Base-by-base conservation (phyloP, 2,113 vertebrate species). In the Platichthys flesus region DNA sequence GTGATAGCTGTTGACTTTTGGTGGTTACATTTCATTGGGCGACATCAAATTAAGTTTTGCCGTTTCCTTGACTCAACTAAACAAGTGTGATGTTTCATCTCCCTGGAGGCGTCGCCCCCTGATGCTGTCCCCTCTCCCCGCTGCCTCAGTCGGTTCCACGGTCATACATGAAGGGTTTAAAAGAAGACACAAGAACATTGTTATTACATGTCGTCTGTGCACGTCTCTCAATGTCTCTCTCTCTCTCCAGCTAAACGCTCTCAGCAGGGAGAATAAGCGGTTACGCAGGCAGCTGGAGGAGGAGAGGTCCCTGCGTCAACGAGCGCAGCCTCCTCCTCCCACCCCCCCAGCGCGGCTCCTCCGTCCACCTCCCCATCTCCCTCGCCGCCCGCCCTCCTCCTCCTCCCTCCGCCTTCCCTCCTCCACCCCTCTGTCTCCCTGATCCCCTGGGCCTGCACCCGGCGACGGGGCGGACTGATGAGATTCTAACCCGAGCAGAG, bases 221-320 rank as follows among this genome's bases (percentile, higher is more conserved):
- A 31, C 51, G 9, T 62, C 26, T 84, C 67, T 79, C 31, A 37
- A 37, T 77, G 37, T 79, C 40, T 51, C 45, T 49, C 84, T 51
- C 59, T 78, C 56, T 76, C 70, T 86, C 35, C 70, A 94, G 94
- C 78, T 94, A 79, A 86, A 83, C 49, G 71, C 80, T 54, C 79
- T 93, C 74, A 78, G 82, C 42, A 42, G 77, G 71, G 91, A 93
- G 85, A 92, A 92, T 55, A 67, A 82, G 61, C 72, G 58, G 37
- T 88, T 94, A 80, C 83, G 81, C 90, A 86, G 85, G 79, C 89
- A 90, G 84, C 87, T 93, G 62, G 63, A 94, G 79, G 84, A 93
- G 59, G 88, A 93, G 76, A 88, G 84, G 83, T 87, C 82, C 64
- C 45, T 71, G 20, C 37, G 42, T 31, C 54, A 54, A 84, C 77